phyloP scores from a whole-genome alignment of 2,888 invertebrate genomes.

The Celastrina argiolus region DNA sequence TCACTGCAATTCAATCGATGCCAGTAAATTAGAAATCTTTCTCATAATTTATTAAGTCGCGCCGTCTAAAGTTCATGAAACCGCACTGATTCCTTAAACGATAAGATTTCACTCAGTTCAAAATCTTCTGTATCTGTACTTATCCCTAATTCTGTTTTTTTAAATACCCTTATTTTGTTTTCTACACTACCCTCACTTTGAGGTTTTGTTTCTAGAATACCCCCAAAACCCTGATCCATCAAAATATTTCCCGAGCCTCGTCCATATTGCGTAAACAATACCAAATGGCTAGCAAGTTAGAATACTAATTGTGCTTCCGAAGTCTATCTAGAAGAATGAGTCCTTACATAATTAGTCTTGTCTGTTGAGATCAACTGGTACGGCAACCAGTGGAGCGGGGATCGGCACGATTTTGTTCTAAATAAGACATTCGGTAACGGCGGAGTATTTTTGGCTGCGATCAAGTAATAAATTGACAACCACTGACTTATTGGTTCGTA shows the following conservation, averaged over 20 bases:
- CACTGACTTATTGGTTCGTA: too few species aligned
- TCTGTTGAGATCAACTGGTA: constrained; percentile 30
- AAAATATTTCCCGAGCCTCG: not conserved
- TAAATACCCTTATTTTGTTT: not conserved
- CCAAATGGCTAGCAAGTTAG: constrained; percentile 33
- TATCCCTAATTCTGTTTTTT: not conserved
- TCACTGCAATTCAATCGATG: too few species aligned
- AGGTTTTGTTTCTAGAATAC: not conserved
- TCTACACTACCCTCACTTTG: not conserved
- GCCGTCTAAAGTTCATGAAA: too few species aligned
- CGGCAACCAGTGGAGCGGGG: not conserved
- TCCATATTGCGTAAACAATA: constrained; percentile 10
- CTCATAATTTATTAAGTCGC: too few species aligned
- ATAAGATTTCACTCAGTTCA: too few species aligned
- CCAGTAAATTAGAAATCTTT: too few species aligned
- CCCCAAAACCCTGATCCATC: not conserved
- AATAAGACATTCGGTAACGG: too few species aligned
- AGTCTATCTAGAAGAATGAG: constrained; percentile 32
- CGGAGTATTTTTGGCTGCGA: too few species aligned
- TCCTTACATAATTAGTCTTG: constrained; percentile 33
- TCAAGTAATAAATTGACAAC: too few species aligned
- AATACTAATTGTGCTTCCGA: constrained; percentile 37
- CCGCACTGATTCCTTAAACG: too few species aligned
- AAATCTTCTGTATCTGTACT: too few species aligned
- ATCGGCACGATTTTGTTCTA: not conserved